These are phyloP conservation scores for Fratercula arctica DNA, from an alignment of 2,797 vertebrate species.

Conservation along the genomic window DNA sequence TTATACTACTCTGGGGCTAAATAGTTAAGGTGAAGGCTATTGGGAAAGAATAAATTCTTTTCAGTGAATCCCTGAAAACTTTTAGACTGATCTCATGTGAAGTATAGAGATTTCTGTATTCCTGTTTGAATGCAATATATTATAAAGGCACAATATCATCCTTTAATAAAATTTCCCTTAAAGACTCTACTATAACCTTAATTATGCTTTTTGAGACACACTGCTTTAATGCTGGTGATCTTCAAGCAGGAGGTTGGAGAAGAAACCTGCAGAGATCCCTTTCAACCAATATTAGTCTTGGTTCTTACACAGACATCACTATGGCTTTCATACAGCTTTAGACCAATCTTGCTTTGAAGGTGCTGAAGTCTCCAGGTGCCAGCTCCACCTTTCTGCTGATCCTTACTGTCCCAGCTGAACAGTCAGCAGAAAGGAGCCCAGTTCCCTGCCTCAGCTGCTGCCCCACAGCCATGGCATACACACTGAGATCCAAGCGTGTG, in stretches of 20 bases:
- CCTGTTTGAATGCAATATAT: not conserved
- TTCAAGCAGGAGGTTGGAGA: not conserved
- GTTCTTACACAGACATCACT: not conserved
- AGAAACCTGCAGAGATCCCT: not conserved
- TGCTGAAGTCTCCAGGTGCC: not conserved
- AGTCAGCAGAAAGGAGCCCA: not conserved
- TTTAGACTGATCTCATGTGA: not conserved
- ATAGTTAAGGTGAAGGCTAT: not conserved
- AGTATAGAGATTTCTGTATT: not conserved
- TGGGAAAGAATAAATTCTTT: not conserved
- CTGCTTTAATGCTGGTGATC: not conserved
- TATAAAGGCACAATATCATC: not conserved
- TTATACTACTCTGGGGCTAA: not conserved
- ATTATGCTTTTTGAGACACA: not conserved
- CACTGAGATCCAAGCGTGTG: rapidly evolving
- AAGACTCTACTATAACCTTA: not conserved
- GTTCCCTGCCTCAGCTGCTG: not conserved
- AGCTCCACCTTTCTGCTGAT: not conserved
- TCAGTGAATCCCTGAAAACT: not conserved
- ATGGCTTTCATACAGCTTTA: not conserved
- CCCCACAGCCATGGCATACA: not conserved
- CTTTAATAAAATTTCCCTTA: not conserved
- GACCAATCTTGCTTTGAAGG: not conserved
- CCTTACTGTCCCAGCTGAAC: not conserved
- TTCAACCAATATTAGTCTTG: not conserved